Base-by-base conservation (phyloP, 2,888 invertebrate genomes). In the Aethes cnicana region DNA sequence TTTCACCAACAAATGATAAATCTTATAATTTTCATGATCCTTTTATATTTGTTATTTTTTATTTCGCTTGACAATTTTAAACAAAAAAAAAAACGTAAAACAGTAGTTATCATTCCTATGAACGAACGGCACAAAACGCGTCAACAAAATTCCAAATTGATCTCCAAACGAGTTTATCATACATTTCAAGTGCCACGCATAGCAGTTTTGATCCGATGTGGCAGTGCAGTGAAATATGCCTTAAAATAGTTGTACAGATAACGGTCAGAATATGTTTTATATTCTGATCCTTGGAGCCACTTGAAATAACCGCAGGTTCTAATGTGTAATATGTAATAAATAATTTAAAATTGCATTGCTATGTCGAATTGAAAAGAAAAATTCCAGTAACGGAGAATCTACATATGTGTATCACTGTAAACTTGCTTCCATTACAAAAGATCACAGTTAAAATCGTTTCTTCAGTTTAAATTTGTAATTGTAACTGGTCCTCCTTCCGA, bases 391-490 rank as follows among this genome's bases (percentile, higher is more conserved):
- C 16, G 8, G 25, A 3, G n/a, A 16, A 16, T 21, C 35, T 35
- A 43, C 28, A 20, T 35, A 26, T 16, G 11, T 36, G 8, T 28
- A n/a, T n/a, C n/a, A 17, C 16, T 17, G 11, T 33, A n/a, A 30
- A n/a, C 23, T 25, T 32, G 26, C 50, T 50, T 50, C 50, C 50
- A 50, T 50, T 50, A 43, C 43, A 9, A 42, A 49, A 32, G 26
- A 44, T 37, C 50, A 49, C 49, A 44, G 36, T 50, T 14, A 35
- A 46, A n/a, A n/a, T n/a, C n/a, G n/a, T n/a, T n/a, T n/a, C n/a
- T n/a, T n/a, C n/a, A n/a, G n/a, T n/a, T n/a, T n/a, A n/a, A n/a
- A n/a, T n/a, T n/a, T n/a, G n/a, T n/a, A n/a, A n/a, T n/a, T n/a
- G n/a, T n/a, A n/a, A n/a, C n/a, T n/a, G n/a, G n/a, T n/a, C n/a